phyloP scores from a whole-genome alignment of 2,888 invertebrate genomes.

The Conistra vaccinii region DNA sequence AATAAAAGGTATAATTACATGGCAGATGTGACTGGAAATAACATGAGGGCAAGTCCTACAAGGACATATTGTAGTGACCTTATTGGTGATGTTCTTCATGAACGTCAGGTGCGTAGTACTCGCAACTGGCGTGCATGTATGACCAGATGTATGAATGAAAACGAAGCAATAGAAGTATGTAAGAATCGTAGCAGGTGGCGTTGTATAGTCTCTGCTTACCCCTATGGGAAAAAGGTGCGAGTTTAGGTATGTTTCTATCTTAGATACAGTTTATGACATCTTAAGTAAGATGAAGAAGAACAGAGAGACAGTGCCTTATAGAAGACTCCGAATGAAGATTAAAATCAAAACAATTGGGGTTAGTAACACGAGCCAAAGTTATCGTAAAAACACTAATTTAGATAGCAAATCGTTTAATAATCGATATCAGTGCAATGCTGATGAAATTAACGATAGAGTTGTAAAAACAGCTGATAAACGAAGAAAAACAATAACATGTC shows the following conservation, averaged over 20 bases:
- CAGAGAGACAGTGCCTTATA: neutral
- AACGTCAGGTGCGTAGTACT: no score
- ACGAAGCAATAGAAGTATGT: no score
- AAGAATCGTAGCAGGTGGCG: neutral
- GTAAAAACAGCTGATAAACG: conserved; percentile 14
- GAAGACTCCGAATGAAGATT: neutral
- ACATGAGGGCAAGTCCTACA: neutral
- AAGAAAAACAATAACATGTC: conserved; percentile 25
- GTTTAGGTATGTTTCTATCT: neutral
- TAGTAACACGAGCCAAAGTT: conserved; percentile 11
- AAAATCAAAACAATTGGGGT: conserved; percentile 5
- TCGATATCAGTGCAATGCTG: conserved; percentile 43
- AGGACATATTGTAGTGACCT: neutral
- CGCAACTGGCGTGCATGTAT: neutral
- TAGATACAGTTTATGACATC: no score
- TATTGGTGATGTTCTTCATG: no score
- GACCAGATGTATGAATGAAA: neutral
- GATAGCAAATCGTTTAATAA: conserved; percentile 23
- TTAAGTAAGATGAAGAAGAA: neutral
- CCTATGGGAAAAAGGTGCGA: neutral
- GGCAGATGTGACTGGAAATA: no score
- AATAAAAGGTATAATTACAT: neutral
- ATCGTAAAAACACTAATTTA: conserved; percentile 11
- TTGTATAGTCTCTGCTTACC: neutral
- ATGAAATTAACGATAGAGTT: conserved; percentile 52